These are phyloP conservation scores for Leptodactylus fuscus DNA, from an alignment of 2,113 vertebrate species.

Conservation along the genomic window DNA sequence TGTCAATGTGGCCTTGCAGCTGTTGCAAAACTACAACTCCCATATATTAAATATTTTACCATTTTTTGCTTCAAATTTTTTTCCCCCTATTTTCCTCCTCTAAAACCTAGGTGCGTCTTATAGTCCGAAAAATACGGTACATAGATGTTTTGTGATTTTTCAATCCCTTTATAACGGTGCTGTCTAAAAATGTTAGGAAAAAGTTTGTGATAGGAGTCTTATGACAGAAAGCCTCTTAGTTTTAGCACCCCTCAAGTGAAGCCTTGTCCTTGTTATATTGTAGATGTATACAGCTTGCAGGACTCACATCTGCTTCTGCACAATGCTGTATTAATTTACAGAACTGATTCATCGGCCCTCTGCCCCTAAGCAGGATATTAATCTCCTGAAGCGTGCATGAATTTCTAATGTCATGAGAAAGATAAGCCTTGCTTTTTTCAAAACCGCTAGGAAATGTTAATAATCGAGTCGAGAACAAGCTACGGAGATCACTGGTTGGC, in stretches of 20 bases:
- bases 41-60: no score
- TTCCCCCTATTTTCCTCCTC: no score
- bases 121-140: no score
- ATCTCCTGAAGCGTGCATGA: constrained; percentile 36
- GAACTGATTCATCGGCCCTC: constrained; percentile 26
- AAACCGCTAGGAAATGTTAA: constrained; percentile 78
- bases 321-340: constrained; percentile 40
- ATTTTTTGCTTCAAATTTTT: no score
- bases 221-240: background rate
- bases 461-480: constrained; percentile 81
- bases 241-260: background rate
- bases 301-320: constrained; percentile 31
- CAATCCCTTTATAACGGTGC: no score
- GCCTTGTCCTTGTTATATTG: background rate
- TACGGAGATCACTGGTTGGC: constrained; percentile 84
- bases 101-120: no score
- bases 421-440: constrained; percentile 65
- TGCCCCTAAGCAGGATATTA: constrained; percentile 37
- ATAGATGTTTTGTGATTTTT: no score
- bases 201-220: background rate
- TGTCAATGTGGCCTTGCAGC: no score
- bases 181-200: background rate
- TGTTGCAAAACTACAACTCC: no score
- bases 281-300: background rate
- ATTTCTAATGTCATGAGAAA: constrained; percentile 70